phyloP scores from a whole-genome alignment of 2,113 vertebrate genomes.

The Melanerpes formicivorus region DNA sequence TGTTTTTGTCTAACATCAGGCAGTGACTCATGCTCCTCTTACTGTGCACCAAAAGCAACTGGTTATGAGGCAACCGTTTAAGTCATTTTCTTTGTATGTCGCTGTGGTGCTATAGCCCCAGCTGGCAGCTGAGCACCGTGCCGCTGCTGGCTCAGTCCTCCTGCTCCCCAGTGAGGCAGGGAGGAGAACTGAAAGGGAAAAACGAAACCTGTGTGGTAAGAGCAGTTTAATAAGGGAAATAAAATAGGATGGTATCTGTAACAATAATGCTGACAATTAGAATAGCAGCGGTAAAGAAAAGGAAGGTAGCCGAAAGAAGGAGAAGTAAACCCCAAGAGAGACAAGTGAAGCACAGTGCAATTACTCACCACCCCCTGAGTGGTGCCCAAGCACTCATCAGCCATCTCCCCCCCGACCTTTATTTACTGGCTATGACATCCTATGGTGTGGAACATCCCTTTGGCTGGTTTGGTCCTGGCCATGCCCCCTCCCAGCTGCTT shows the following conservation, averaged over 20 bases:
- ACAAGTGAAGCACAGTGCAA: too few relatives aligned
- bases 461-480: neutral
- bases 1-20: neutral
- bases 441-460: neutral
- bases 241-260: neutral
- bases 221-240: neutral
- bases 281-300: neutral
- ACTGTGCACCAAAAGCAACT: neutral
- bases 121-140: neutral
- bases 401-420: neutral
- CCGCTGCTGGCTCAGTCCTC: neutral
- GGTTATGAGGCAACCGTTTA: neutral
- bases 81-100: neutral
- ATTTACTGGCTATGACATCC: neutral
- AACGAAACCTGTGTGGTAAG: neutral
- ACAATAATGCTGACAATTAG: too few relatives aligned
- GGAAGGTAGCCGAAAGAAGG: neutral
- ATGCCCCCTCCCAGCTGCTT: neutral
- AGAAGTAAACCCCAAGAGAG: neutral
- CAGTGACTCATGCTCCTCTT: neutral
- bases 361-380: too few relatives aligned
- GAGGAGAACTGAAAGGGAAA: neutral
- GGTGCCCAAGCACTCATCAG: neutral
- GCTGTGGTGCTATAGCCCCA: neutral
- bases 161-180: neutral